phyloP scores from a whole-genome alignment of 2,888 invertebrate genomes.

The Eueremaeus valkanovi region DNA sequence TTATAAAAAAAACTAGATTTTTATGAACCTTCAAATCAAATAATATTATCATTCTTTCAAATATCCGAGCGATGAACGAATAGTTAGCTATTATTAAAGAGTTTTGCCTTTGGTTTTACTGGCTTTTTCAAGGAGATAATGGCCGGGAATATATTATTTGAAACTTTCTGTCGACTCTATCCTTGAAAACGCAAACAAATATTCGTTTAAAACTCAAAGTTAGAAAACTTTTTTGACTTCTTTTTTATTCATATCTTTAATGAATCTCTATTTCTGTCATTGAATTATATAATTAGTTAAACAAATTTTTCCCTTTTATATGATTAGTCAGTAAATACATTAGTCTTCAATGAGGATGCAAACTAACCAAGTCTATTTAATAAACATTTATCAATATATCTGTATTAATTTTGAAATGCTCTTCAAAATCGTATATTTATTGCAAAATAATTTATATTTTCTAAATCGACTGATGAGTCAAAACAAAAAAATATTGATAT shows the following conservation, averaged over 20 bases:
- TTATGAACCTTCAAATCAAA: neutral
- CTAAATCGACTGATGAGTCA: neutral
- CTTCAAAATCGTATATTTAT: neutral
- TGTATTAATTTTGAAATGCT: neutral
- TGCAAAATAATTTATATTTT: neutral
- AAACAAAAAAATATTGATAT: too few species aligned
- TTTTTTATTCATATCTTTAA: too few species aligned
- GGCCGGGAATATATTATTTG: neutral
- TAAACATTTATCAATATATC: neutral
- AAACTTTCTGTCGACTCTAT: neutral
- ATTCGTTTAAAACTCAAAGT: neutral
- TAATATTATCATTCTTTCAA: neutral
- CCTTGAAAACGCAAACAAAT: neutral
- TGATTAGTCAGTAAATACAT: too few species aligned
- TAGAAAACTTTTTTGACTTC: neutral
- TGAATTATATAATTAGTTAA: neutral
- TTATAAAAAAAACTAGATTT: neutral
- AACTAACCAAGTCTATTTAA: neutral
- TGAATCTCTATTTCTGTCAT: neutral
- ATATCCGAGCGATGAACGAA: neutral
- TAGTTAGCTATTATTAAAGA: neutral
- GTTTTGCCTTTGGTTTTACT: neutral
- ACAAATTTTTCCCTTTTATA: too few species aligned
- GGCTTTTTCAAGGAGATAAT: neutral
- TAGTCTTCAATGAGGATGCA: too few species aligned